phyloP scores from a whole-genome alignment of 2,888 invertebrate genomes.

The Drosophila bunnanda region DNA sequence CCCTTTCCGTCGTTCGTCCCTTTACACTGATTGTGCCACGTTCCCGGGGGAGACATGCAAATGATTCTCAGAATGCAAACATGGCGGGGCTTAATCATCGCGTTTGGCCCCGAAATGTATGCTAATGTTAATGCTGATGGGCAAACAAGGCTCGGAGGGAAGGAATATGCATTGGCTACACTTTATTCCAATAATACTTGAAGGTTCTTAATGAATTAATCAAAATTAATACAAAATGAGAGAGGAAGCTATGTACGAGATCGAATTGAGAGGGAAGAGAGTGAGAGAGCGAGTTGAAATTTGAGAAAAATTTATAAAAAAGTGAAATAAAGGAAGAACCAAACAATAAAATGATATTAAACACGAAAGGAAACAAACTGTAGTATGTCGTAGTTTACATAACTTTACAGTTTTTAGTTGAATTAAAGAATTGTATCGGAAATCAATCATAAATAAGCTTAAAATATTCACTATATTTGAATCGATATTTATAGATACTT shows the following conservation, averaged over 20 bases:
- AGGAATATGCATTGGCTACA: too few species aligned
- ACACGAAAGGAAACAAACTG: too few species aligned
- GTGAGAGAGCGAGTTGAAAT: not conserved
- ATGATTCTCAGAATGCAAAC: slow-evolving; percentile 35
- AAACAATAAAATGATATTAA: too few species aligned
- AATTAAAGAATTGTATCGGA: too few species aligned
- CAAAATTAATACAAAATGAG: not conserved
- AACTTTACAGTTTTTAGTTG: too few species aligned
- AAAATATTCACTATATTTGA: too few species aligned
- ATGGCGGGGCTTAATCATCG: slow-evolving; percentile 21
- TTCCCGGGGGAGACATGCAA: slow-evolving; percentile 39
- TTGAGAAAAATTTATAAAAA: not conserved
- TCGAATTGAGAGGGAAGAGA: not conserved
- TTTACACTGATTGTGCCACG: slow-evolving; percentile 38
- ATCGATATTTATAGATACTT: too few species aligned
- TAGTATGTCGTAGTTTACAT: too few species aligned
- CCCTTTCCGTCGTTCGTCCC: slow-evolving; percentile 23
- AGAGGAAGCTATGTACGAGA: not conserved
- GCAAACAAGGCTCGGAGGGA: not conserved
- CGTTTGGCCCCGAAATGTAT: slow-evolving; percentile 21
- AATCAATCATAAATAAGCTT: too few species aligned
- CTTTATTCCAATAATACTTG: not conserved
- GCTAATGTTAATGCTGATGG: slow-evolving; percentile 15
- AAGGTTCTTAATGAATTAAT: not conserved
- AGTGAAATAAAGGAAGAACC: too few species aligned